Evolutionary conservation across 2,113 vertebrate species (phyloP).

Genomic region (Amblyornis subalaris): DNA sequence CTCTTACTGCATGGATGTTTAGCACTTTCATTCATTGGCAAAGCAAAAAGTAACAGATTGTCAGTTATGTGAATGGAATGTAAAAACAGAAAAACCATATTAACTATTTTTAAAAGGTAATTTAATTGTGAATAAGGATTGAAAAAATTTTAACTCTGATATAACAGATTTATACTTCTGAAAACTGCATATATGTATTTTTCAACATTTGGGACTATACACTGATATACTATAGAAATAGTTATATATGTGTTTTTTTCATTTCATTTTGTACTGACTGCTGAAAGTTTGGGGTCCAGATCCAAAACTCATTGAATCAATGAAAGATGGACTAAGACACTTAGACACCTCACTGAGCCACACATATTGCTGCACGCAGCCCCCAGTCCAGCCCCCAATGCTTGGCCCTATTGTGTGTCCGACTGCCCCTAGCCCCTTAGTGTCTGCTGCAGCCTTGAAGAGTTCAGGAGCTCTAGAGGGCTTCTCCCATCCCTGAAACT

Average conservation of each 20-base stretch:
- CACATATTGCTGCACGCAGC: not conserved
- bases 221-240: not conserved
- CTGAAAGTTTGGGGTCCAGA: not conserved
- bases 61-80: not conserved
- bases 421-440: not conserved
- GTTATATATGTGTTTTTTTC: not conserved
- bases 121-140: not conserved
- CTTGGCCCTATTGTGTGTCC: rapidly evolving
- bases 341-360: not conserved
- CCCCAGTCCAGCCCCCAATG: not conserved
- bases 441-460: not conserved
- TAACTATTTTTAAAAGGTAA: not conserved
- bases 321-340: not conserved
- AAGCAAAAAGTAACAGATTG: constrained; percentile 3
- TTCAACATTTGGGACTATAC: not conserved
- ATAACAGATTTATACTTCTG: not conserved
- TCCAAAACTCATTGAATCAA: not conserved
- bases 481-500: not conserved
- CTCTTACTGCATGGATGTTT: not conserved
- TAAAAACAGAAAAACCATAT: not conserved
- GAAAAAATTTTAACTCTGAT: not conserved
- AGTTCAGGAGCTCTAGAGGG: not conserved
- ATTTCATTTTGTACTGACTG: not conserved
- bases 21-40: not conserved
- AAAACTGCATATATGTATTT: not conserved